Evolutionary conservation across 2,797 vertebrate genomes (phyloP), one percentile per base, ranked within the genome.

Genomic region (Acipenser ruthenus): DNA sequence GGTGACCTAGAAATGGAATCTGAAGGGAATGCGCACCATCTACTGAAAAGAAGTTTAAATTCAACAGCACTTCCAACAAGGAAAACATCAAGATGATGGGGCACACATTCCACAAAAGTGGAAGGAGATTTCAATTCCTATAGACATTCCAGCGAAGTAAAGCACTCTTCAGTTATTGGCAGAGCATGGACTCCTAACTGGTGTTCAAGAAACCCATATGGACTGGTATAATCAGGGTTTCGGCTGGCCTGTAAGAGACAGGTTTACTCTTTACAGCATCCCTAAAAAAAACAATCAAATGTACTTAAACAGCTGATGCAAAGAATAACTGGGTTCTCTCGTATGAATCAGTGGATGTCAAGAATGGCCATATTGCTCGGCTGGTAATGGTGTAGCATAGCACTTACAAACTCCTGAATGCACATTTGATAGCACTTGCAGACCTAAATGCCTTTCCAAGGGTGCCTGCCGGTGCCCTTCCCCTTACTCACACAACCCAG

Each of bases 391-490:
- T 87, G 82, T 87, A 80, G 84, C 86, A 89, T 85, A 91, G 92
- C 93, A 93, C 93, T 93, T 90, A 87, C 86, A 87, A 87, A 83
- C 83, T 87, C 87, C 84, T 77, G 78, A 92, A 92, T 84, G 93
- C 94, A 93, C 91, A 88, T 86, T 89, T 89, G 88, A 86, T 89
- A 95, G 93, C 95, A 94, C 93, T 96, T 95, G 93, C 93, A 87
- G 88, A 90, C 90, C 91, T 85, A 88, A 91, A 89, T 90, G 92
- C 94, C 93, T 95, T 94, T 87, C 87, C 86, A 90, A 90, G 91
- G 93, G 91, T 89, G 89, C 87, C 80, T 90, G 93, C 85, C 80
- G 83, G 83, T 82, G 80, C 85, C 80, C 82, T 83, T 86, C 81
- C 71, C 75, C 72, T 77, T 62, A 75, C 84, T 87, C 87, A 86